Evolutionary conservation across 2,113 vertebrate genomes (phyloP).

Genomic region (Colistium nudipinnis): DNA sequence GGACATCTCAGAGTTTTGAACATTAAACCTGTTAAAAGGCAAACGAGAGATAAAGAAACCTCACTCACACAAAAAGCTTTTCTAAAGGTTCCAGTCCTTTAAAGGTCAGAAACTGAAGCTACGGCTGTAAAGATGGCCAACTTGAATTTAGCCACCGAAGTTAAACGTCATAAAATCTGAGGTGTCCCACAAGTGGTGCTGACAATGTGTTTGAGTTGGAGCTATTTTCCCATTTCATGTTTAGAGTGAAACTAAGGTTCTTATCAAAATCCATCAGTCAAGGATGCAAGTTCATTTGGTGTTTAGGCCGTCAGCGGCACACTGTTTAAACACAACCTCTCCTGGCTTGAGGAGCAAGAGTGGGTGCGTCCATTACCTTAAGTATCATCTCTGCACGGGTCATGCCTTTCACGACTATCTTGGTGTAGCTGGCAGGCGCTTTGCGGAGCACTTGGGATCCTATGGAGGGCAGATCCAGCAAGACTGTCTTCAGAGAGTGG

Average conservation of each 20-base stretch:
- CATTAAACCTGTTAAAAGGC: slow-evolving; percentile 31
- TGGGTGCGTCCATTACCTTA: slow-evolving; percentile 84
- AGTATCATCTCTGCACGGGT: slow-evolving; percentile 99
- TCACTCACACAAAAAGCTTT: slow-evolving; percentile 14
- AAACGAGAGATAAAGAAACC: slow-evolving; percentile 37
- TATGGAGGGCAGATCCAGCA: slow-evolving; percentile 96
- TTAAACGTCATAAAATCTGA: slow-evolving; percentile 56
- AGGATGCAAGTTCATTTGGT: slow-evolving; percentile 2
- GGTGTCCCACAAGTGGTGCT: slow-evolving; percentile 37
- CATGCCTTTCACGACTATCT: slow-evolving; percentile 99
- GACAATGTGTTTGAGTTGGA: slow-evolving; percentile 45
- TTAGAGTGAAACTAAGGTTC: slow-evolving; percentile 22
- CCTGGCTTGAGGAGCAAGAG: neutral
- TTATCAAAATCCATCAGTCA: slow-evolving; percentile 33
- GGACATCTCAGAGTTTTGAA: slow-evolving; percentile 36
- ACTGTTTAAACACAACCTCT: slow-evolving; percentile 44
- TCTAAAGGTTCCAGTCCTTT: slow-evolving; percentile 49
- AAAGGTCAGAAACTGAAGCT: slow-evolving; percentile 53
- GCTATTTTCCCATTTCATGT: slow-evolving; percentile 25
- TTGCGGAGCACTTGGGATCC: slow-evolving; percentile 97
- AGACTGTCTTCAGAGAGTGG: slow-evolving; percentile 96
- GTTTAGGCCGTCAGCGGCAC: slow-evolving; percentile 47
- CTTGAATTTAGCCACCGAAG: slow-evolving; percentile 41
- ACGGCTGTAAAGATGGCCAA: slow-evolving; percentile 36
- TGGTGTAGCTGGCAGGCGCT: slow-evolving; percentile 98